Evolutionary conservation across 2,113 vertebrate genomes (phyloP).

Genomic region (Sturnus vulgaris): DNA sequence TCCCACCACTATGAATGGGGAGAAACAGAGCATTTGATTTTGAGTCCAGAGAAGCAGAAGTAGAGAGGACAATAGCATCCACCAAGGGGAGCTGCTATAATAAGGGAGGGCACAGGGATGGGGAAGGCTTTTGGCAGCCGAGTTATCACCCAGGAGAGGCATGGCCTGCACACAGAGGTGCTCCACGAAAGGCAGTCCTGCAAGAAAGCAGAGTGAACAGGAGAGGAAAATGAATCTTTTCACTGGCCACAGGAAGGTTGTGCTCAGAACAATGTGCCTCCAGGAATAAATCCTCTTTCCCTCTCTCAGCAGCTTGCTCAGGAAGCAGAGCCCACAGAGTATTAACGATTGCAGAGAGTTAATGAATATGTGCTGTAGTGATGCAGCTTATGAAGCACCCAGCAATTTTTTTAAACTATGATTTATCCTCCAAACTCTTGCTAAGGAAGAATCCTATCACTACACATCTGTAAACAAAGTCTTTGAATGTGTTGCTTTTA

Average conservation of each 20-base stretch:
- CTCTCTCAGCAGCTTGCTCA: background rate
- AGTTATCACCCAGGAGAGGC: background rate
- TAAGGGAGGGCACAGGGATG: background rate
- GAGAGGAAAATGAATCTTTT: slow-evolving; percentile 16
- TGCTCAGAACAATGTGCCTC: background rate
- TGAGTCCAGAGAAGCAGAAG: slow-evolving; percentile 14
- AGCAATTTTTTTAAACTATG: background rate
- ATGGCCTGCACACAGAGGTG: background rate
- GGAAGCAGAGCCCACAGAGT: background rate
- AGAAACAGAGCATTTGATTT: slow-evolving; percentile 41
- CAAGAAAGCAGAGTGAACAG: background rate
- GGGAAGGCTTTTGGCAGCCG: background rate
- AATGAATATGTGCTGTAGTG: background rate
- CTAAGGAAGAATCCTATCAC: background rate
- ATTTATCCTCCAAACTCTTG: background rate
- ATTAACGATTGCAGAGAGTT: background rate
- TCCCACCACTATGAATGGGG: background rate
- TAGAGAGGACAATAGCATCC: background rate
- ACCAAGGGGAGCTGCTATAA: background rate
- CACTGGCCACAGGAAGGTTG: background rate
- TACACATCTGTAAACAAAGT: background rate
- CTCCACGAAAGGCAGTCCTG: background rate
- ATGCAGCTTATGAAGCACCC: background rate
- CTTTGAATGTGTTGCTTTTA: background rate
- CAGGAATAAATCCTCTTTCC: slow-evolving; percentile 5